Percentiles rank a stretch among this genome's conserved stretches.
Conservation (phyloP, 2,797 vertebrate genomes). For the Heteromormyrus szaboi region DNA sequence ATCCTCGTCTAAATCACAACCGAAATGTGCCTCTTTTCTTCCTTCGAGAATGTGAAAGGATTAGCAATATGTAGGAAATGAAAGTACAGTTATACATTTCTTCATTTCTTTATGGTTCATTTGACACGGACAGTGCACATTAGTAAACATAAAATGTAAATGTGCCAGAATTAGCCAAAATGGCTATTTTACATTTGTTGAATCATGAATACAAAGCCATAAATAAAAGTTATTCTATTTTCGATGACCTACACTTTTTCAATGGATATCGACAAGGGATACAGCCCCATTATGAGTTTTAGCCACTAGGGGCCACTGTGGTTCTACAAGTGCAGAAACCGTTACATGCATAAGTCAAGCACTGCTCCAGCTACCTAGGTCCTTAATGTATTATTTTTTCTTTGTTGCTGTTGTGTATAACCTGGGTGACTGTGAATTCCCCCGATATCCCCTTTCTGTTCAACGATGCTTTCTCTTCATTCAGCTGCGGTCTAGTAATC, state of each 20-base stretch:
- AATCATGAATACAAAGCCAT: neutral
- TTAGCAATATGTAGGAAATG: neutral
- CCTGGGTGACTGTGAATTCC: neutral
- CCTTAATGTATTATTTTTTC: neutral
- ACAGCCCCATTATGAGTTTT: neutral
- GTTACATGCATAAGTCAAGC: neutral
- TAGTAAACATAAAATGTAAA: too few species aligned
- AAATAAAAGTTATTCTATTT: neutral
- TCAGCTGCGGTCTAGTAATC: neutral
- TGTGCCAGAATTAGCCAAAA: too few species aligned
- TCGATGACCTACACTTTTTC: neutral
- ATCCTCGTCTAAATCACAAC: neutral
- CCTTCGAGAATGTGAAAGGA: neutral
- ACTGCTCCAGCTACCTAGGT: neutral
- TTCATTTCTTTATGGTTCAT: neutral
- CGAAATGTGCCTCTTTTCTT: neutral
- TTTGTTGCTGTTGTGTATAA: neutral
- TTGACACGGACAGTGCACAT: too few species aligned
- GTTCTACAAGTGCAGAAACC: neutral
- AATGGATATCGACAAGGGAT: neutral
- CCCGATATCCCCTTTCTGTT: neutral
- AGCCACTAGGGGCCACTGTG: constrained; percentile 17
- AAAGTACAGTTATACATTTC: neutral
- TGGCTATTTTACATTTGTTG: too few species aligned
- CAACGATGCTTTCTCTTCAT: neutral